phyloP scores from a whole-genome alignment of 2,797 vertebrate species.

The Phyllotis vaccarum region DNA sequence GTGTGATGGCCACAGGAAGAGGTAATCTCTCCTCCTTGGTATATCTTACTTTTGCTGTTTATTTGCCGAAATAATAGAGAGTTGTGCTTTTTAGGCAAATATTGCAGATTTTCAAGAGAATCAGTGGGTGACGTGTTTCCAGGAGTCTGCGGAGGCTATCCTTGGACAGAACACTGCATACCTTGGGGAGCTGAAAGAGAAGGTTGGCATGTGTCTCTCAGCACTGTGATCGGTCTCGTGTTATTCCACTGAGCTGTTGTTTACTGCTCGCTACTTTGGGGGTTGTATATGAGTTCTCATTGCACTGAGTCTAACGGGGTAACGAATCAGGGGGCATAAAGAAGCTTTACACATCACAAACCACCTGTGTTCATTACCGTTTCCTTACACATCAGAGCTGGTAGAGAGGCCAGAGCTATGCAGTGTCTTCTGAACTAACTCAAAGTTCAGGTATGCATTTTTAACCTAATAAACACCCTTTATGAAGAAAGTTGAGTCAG shows the following conservation, averaged over 20 bases:
- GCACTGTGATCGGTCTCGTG: neutral
- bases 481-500: neutral
- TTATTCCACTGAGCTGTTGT: neutral
- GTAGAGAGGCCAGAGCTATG: neutral
- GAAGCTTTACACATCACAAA: neutral
- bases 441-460: neutral
- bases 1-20: neutral
- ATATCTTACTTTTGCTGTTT: conserved; percentile 60
- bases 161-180: conserved; percentile 95
- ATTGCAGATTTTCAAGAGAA: conserved; percentile 96
- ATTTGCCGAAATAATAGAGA: conserved; percentile 60
- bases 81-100: conserved; percentile 90
- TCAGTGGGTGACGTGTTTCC: conserved; percentile 99
- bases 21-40: neutral
- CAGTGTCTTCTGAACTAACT: neutral
- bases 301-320: neutral
- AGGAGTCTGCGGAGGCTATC: conserved; percentile 95
- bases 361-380: neutral
- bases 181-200: conserved; percentile 96
- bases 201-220: conserved; percentile 87
- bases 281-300: neutral
- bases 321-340: neutral
- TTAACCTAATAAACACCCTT: neutral
- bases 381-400: neutral
- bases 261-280: neutral